Percentiles rank a stretch among this genome's conserved stretches.
Evolutionary conservation across 2,797 vertebrate genomes (phyloP).

Genomic region (Malurus leucopterus): DNA sequence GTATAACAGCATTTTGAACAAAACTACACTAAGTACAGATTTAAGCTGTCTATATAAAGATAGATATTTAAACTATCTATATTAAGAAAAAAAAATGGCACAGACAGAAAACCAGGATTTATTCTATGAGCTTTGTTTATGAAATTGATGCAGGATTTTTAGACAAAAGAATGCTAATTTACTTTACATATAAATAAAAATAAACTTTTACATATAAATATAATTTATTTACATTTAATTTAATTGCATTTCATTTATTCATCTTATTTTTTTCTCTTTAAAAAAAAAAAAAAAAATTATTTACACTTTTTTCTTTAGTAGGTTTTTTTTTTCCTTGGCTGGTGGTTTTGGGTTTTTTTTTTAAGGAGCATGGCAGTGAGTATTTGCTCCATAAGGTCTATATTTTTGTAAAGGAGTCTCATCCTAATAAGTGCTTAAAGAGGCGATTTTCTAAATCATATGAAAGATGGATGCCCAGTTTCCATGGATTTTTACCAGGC

Average conservation of each 20-base stretch:
- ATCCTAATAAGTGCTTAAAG: background rate
- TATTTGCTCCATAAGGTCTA: fast-evolving
- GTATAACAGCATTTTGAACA: background rate
- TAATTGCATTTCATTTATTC: background rate
- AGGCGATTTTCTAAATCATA: background rate
- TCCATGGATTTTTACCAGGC: background rate
- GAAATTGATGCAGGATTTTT: background rate
- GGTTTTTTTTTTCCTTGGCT: background rate
- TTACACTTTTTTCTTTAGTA: background rate
- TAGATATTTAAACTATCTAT: background rate
- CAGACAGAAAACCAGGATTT: background rate
- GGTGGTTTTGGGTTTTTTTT: no score
- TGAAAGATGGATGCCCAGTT: background rate
- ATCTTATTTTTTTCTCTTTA: background rate
- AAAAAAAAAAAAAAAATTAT: background rate
- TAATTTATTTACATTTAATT: no score
- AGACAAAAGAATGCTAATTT: background rate
- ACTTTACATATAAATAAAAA: background rate
- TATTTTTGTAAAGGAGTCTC: background rate
- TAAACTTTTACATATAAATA: background rate
- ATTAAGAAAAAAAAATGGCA: background rate
- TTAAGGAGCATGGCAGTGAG: background rate
- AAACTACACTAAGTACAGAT: background rate
- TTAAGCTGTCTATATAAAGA: background rate
- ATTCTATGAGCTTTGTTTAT: background rate